Percentiles rank a stretch among this genome's conserved stretches.
These are phyloP conservation scores for Callipepla californica DNA, from an alignment of 2,113 vertebrate genomes.

Conservation along the genomic window DNA sequence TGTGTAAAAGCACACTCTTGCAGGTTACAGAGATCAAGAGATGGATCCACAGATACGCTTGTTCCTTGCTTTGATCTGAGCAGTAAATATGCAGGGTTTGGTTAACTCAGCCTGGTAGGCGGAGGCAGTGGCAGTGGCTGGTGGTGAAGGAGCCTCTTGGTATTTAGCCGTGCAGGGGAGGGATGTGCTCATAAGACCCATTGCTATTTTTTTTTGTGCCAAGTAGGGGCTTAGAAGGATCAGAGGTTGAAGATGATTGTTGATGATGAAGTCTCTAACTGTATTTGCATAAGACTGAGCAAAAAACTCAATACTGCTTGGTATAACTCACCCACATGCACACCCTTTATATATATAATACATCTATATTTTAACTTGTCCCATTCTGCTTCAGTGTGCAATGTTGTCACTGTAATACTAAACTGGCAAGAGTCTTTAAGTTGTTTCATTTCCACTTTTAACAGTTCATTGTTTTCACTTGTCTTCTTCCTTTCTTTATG, in stretches of 20 bases:
- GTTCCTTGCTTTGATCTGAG: constrained; percentile 28
- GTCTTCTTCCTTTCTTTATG: constrained; percentile 66
- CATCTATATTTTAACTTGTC: neutral
- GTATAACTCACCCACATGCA: neutral
- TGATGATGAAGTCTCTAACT: neutral
- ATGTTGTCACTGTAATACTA: constrained; percentile 75
- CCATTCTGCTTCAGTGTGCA: constrained; percentile 67
- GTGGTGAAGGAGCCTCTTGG: neutral
- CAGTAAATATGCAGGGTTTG: neutral
- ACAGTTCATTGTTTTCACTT: constrained; percentile 78
- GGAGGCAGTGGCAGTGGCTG: neutral
- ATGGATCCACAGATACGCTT: neutral
- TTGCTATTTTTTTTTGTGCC: neutral
- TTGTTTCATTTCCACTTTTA: constrained; percentile 80
- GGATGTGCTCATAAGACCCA: neutral
- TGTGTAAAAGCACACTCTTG: neutral
- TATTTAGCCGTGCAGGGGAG: neutral
- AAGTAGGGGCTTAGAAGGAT: neutral
- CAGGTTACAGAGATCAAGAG: neutral
- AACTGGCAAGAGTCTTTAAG: constrained; percentile 79
- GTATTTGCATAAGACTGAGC: neutral
- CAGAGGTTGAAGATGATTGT: neutral
- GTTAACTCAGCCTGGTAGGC: neutral
- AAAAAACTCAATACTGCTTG: constrained; percentile 20
- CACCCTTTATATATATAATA: neutral